Percentiles rank a stretch among this genome's conserved stretches.
Evolutionary conservation across 2,888 invertebrate genomes (phyloP).

Genomic region (Dicyrtoma fusca): DNA sequence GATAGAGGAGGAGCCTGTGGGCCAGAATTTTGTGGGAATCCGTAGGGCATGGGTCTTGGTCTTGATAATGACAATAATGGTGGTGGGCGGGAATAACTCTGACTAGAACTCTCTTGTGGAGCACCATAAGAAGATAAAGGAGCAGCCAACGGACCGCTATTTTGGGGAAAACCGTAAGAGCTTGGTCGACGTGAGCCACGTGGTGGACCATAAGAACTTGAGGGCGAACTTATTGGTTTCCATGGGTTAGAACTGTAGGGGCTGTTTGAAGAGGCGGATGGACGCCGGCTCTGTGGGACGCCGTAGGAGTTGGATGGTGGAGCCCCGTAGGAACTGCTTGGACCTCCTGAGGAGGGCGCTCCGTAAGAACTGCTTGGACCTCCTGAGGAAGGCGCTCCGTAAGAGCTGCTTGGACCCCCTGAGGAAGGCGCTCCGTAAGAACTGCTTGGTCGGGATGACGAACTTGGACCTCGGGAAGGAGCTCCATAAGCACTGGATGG

Average conservation of each 20-base stretch:
- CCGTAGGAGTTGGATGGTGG: conserved; percentile 6
- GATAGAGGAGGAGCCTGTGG: not conserved
- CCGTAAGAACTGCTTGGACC: conserved; percentile 10
- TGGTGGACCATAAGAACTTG: not conserved
- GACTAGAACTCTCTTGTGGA: not conserved
- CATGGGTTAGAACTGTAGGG: not conserved
- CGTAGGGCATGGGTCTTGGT: not conserved
- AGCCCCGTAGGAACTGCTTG: not conserved
- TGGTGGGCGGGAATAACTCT: not conserved
- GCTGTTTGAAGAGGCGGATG: not conserved
- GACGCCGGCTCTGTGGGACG: no score
- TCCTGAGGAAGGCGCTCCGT: not conserved
- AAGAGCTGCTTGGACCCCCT: not conserved
- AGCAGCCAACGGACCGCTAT: no score
- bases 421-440: conserved; percentile 12
- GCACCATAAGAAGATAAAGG: no score
- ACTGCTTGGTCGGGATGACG: not conserved
- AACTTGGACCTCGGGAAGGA: not conserved
- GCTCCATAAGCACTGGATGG: not conserved
- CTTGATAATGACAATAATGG: not conserved
- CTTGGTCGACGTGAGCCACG: no score
- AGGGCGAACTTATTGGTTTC: not conserved
- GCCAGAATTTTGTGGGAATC: no score
- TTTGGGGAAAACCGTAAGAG: no score
- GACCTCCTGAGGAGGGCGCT: conserved; percentile 2